These are phyloP conservation scores for Grammomys surdaster DNA, from an alignment of 2,113 vertebrate genomes.

Conservation along the genomic window DNA sequence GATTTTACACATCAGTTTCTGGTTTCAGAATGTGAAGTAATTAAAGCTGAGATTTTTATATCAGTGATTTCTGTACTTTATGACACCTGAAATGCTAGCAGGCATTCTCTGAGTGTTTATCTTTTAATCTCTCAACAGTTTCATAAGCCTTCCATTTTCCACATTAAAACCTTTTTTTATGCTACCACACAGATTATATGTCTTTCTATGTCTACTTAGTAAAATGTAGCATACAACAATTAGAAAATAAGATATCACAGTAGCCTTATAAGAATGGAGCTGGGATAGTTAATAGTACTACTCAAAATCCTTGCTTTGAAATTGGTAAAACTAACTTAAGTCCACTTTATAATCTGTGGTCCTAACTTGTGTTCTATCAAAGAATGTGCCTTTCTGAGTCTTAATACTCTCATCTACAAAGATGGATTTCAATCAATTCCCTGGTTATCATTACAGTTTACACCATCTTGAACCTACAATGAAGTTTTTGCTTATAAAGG, in stretches of 20 bases:
- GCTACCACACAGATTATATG: neutral
- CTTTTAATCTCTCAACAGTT: neutral
- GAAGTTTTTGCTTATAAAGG: slow-evolving; percentile 34
- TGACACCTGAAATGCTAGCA: neutral
- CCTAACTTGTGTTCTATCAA: neutral
- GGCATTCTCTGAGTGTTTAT: neutral
- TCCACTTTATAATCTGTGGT: neutral
- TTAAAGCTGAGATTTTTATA: neutral
- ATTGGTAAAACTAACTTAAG: neutral
- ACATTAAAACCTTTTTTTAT: neutral
- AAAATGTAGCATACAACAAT: neutral
- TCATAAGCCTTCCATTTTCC: neutral
- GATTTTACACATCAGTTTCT: neutral
- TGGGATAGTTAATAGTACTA: neutral
- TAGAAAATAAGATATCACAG: neutral
- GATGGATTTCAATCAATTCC: slow-evolving; percentile 3
- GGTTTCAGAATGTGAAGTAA: neutral
- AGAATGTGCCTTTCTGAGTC: neutral
- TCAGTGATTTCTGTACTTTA: neutral
- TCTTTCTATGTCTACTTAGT: too few relatives aligned
- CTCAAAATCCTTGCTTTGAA: neutral
- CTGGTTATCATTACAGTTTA: slow-evolving; percentile 9
- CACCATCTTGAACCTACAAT: neutral
- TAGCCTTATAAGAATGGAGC: neutral
- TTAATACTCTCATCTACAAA: slow-evolving; percentile 34